Conservation (phyloP, 2,888 invertebrate genomes). For the Blastobasis adustella region DNA sequence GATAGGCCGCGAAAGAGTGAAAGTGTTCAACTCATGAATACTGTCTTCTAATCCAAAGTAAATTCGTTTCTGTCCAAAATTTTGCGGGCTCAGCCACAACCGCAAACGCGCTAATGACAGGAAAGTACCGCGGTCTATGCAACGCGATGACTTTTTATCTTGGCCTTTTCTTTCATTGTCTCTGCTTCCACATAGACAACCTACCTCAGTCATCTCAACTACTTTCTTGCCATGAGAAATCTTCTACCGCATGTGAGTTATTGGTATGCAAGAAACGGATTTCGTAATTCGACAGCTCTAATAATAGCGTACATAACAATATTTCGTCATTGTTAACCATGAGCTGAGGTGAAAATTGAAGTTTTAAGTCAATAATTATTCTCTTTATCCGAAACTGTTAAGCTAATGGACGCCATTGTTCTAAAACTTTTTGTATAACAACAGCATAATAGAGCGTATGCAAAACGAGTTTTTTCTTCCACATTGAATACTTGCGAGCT, state of each 20-base stretch:
- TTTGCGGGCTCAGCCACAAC: slow-evolving; percentile 40
- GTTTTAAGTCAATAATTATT: slow-evolving; percentile 37
- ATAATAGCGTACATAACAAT: too few relatives aligned
- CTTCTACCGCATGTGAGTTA: neutral
- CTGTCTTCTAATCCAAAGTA: slow-evolving; percentile 38
- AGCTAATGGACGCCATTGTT: slow-evolving; percentile 36
- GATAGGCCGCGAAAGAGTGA: slow-evolving; percentile 49
- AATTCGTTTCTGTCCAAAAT: slow-evolving; percentile 46
- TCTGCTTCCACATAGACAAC: slow-evolving; percentile 1
- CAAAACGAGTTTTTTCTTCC: slow-evolving; percentile 24
- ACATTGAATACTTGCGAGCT: slow-evolving; percentile 7
- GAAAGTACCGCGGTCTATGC: slow-evolving; percentile 45
- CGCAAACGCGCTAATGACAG: slow-evolving; percentile 59
- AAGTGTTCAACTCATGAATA: slow-evolving; percentile 47
- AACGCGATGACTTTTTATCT: slow-evolving; percentile 36
- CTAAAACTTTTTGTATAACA: slow-evolving; percentile 34
- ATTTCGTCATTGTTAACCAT: neutral
- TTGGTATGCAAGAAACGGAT: neutral
- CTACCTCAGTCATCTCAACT: neutral
- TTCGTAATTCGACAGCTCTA: neutral
- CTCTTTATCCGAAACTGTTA: slow-evolving; percentile 22
- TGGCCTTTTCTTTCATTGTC: slow-evolving; percentile 9
- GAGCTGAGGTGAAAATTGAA: slow-evolving; percentile 28
- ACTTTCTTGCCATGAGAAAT: slow-evolving; percentile 4
- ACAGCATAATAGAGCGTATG: slow-evolving; percentile 33